Conservation (phyloP, 2,797 vertebrate genomes). For the Huso huso region DNA sequence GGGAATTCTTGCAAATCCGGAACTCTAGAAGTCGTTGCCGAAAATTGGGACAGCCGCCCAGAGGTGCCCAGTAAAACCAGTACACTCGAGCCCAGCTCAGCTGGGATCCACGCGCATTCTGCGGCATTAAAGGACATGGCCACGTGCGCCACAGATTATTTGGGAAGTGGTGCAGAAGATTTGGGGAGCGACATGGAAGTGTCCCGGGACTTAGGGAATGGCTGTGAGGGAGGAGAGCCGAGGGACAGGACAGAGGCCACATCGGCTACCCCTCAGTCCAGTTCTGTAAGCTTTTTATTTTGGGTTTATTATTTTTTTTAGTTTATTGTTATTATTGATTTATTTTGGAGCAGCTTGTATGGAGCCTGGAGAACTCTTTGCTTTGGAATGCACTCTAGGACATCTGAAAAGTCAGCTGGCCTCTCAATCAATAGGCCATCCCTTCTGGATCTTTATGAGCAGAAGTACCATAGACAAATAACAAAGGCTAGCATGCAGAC, state of each 20-base stretch:
- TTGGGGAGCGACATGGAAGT: constrained; percentile 47
- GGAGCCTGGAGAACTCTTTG: too few relatives aligned
- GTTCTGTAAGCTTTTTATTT: constrained; percentile 33
- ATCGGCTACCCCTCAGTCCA: constrained; percentile 54
- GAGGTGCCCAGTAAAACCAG: too few relatives aligned
- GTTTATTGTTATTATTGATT: too few relatives aligned
- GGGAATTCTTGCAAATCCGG: constrained; percentile 11
- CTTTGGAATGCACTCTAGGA: too few relatives aligned
- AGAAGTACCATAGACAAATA: too few relatives aligned
- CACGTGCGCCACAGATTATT: constrained; percentile 33
- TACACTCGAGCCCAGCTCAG: constrained; percentile 52
- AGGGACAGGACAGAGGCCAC: constrained; percentile 31
- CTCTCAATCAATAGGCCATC: too few relatives aligned
- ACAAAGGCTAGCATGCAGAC: too few relatives aligned
- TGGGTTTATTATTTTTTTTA: too few relatives aligned
- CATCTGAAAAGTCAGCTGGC: too few relatives aligned
- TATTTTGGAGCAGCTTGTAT: too few relatives aligned
- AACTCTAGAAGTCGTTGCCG: constrained; percentile 12
- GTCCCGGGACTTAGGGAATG: constrained; percentile 37
- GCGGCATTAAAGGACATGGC: not conserved
- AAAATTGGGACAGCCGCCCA: too few relatives aligned
- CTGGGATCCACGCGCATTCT: constrained; percentile 35
- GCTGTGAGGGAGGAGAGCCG: constrained; percentile 40
- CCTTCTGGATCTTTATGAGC: too few relatives aligned
- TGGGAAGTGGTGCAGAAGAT: constrained; percentile 48